These are phyloP conservation scores for Coptodon bakossiorum DNA, from an alignment of 2,113 vertebrate genomes.

Conservation along the genomic window DNA sequence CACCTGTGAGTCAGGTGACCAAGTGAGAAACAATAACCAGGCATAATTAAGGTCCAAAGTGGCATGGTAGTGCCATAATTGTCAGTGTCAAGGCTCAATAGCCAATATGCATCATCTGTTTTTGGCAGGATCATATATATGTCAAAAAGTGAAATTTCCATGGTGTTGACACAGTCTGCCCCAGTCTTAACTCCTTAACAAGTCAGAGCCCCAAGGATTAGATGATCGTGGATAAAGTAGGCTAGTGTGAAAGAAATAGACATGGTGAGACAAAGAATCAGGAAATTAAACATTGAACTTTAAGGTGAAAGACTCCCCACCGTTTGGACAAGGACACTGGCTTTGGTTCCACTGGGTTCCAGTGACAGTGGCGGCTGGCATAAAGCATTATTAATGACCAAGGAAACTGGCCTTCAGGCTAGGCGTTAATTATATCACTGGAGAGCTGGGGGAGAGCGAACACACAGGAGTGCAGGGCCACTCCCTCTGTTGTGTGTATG, in stretches of 20 bases:
- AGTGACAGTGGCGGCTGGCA: constrained; percentile 64
- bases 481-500: constrained; percentile 27
- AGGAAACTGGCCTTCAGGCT: constrained; percentile 69
- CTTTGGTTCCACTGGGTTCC: constrained; percentile 62
- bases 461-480: constrained; percentile 33
- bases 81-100: background rate
- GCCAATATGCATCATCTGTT: background rate
- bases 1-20: background rate
- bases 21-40: background rate
- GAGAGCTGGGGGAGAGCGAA: constrained; percentile 52
- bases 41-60: background rate
- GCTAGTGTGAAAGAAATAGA: background rate
- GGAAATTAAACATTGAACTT: constrained; percentile 15
- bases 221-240: constrained; percentile 16
- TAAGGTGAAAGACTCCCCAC: constrained; percentile 49
- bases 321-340: constrained; percentile 63
- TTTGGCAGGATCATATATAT: background rate
- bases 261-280: constrained; percentile 23
- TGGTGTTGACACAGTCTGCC: background rate
- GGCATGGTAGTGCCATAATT: background rate
- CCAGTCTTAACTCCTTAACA: background rate
- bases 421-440: constrained; percentile 75
- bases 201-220: background rate
- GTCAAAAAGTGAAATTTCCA: background rate
- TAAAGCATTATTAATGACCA: constrained; percentile 74